These are phyloP conservation scores for Colinus virginianus DNA, from an alignment of 2,113 vertebrate species.

Conservation along the genomic window DNA sequence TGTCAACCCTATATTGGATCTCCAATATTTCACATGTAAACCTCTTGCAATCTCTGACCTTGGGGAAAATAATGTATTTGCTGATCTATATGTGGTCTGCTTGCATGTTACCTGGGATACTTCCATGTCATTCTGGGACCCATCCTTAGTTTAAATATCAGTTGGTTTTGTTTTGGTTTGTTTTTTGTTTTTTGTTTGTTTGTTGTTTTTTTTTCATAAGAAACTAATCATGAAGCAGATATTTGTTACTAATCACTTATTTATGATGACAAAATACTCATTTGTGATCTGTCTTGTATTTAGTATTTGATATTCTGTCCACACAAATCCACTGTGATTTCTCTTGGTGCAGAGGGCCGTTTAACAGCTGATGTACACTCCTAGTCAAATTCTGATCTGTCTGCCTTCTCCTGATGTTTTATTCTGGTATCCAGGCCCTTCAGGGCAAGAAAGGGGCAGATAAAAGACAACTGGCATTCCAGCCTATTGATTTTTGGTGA, in stretches of 20 bases:
- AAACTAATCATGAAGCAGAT: not conserved
- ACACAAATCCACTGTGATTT: not conserved
- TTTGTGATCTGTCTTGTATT: not conserved
- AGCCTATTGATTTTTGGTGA: not conserved
- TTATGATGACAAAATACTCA: not conserved
- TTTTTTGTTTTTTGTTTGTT: no score
- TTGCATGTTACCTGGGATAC: not conserved
- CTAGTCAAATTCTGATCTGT: fast-evolving
- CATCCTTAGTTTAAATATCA: not conserved
- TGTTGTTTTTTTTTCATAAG: not conserved
- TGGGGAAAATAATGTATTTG: not conserved
- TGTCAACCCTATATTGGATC: not conserved
- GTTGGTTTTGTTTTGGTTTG: not conserved
- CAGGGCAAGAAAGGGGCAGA: not conserved
- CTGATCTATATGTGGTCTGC: not conserved
- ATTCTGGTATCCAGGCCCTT: not conserved
- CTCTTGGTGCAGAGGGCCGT: not conserved
- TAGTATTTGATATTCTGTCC: not conserved
- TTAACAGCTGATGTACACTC: not conserved
- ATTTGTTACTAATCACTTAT: not conserved
- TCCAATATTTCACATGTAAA: conserved; percentile 8
- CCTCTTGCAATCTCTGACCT: not conserved
- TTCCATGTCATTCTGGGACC: not conserved
- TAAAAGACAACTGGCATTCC: not conserved
- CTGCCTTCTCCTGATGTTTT: not conserved